phyloP scores from a whole-genome alignment of 1,140 invertebrate species.

The Mamestra configurata region DNA sequence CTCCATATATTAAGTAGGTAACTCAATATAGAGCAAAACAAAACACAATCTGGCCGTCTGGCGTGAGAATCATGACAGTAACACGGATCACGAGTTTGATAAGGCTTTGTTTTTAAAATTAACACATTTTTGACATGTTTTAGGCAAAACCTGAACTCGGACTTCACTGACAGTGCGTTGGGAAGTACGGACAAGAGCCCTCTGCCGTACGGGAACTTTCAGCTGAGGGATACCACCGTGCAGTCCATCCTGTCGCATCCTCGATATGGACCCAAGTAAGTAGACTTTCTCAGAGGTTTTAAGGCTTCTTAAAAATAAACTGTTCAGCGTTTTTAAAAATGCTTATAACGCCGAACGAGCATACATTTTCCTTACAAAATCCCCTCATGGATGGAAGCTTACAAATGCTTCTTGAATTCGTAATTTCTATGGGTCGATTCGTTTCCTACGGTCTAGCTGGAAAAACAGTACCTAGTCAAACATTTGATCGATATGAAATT shows the following conservation, averaged over 20 bases:
- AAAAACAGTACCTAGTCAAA: background rate
- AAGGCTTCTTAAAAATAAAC: no score
- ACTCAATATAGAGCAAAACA: background rate
- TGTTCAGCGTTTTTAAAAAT: no score
- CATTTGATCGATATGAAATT: no score
- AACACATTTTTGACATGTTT: no score
- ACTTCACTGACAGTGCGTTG: conserved; percentile 97
- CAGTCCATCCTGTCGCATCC: conserved; percentile 98
- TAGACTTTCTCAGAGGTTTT: background rate
- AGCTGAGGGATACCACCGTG: conserved; percentile 96
- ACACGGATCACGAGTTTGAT: conserved; percentile 10
- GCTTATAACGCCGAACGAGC: no score
- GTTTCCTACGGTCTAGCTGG: background rate
- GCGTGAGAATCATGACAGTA: conserved; percentile 19
- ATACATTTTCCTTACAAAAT: no score
- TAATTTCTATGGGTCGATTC: background rate
- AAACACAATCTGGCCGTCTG: background rate
- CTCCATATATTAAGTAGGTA: no score
- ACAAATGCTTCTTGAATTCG: background rate
- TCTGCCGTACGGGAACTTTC: conserved; percentile 97
- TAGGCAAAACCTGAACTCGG: conserved; percentile 98
- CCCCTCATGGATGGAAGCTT: no score
- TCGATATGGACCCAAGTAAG: conserved; percentile 95
- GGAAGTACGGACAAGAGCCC: conserved; percentile 96
- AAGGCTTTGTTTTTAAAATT: conserved; percentile 30